Evolutionary conservation across 2,888 invertebrate genomes (phyloP), one percentile per base, ranked within the genome.

Genomic region (Philereme vetulata): DNA sequence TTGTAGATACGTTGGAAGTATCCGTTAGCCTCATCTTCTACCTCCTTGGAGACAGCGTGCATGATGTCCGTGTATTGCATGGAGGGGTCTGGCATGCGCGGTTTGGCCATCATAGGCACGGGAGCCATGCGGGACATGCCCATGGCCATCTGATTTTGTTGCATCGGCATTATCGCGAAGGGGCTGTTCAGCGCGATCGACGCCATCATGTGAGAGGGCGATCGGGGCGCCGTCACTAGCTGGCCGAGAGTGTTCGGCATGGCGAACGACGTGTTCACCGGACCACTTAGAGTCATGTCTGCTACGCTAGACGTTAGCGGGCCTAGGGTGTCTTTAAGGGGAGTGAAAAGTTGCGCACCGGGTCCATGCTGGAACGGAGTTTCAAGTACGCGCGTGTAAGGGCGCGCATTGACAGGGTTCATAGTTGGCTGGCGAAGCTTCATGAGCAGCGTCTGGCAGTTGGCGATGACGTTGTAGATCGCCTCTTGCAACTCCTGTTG

Each of bases 1-100:
- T 98, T 99, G 91, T 99, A 99, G 76, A 99, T 99, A 68, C 98
- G 94, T 88, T 99, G 99, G 85, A 99, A 99, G 82, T 99, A 99
- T 54, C 98, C 96, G 82, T 99, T 99, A 0, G 99, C 99, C 92
- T 99, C 99, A 81, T 99, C 99, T 85, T 99, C 99, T 44, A 99
- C 97, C 79, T 99, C 99, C 85, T 98, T 98, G 0, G 98, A 96
- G 5, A 98, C 97, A 59, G 94, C 95, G 64, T 94, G 95, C 67
- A 95, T 94, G 77, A 97, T 95, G 72, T 98, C 98, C 0, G 96
- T 95, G 78, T 97, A 96, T 48, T 96, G 93, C 56, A 94, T 94
- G 1, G 93, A 53, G 5, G 53, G 92, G 64, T 94, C 95, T 0
- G 88, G 92, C 44, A 94, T 78, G 54, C 95, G 90, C 0, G 93